Base-by-base conservation (phyloP, 2,113 vertebrate species). In the Cygnus atratus region DNA sequence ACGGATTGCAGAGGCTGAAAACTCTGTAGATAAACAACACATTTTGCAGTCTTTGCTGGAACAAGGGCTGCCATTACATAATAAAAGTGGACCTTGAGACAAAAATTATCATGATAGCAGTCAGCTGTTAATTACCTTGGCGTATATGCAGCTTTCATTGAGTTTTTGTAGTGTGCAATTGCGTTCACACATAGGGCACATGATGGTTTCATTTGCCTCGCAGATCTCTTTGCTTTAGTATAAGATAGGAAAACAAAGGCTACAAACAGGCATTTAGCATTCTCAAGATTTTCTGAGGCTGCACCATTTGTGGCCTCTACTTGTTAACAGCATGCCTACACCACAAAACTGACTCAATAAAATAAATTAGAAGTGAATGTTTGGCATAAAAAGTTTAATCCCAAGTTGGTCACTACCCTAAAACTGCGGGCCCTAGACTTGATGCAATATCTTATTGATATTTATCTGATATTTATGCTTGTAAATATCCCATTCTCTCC, bases 111-210 rank as follows among this genome's bases (percentile, higher is more conserved):
- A 52, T 21, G 66, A 44, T 4, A 37, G 19, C 2, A 19, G 8
- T 18, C 67, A 73, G 16, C n/a, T 7, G 41, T 14, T 52, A 83
- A 92, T 97, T 93, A 99, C 99, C 99, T 99, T 99, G 73, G 99
- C 99, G 3, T 99, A 99, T 76, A 99, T 98, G 88, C 99, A 99
- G 92, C 99, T 99, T 85, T 99, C 99, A 13, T 99, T 99, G 91
- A 99, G 98, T 31, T 98, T 99, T 90, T 99, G 99, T 4, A 99
- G 97, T 0, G 98, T 98, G 93, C 99, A 99, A 80, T 98, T 99
- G 44, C 99, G 98, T 92, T 99, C 99, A 96, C 99, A 99, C 98
- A 99, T 99, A 5, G 99, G 98, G 95, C 99, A 99, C 99, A 99
- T 99, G 94, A 99, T 97, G 84, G 99, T 99, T 35, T 98, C 98